These are phyloP conservation scores for Propsilocerus akamusi DNA, from an alignment of 1,140 invertebrate species.

Conservation along the genomic window DNA sequence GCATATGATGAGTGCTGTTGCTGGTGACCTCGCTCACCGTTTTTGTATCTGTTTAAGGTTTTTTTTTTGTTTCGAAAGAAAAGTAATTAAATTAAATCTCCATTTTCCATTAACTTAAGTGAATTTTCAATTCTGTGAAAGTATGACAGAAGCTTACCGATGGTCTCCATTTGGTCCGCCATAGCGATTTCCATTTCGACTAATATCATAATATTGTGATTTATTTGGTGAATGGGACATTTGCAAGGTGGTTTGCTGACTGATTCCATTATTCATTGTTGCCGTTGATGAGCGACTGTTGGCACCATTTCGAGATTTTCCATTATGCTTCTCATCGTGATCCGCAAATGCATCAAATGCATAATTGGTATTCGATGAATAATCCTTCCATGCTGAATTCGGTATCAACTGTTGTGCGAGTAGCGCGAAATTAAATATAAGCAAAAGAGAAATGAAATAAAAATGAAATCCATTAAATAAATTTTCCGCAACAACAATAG, in stretches of 20 bases:
- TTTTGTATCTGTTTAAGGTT: background rate
- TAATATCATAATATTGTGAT: slow-evolving; percentile 20
- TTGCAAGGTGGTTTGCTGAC: slow-evolving; percentile 18
- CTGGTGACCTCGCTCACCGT: slow-evolving; percentile 8
- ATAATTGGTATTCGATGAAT: slow-evolving; percentile 68
- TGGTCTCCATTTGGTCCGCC: background rate
- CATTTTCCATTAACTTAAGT: background rate
- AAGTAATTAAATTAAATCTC: too few relatives aligned
- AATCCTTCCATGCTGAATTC: slow-evolving; percentile 73
- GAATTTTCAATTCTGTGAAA: background rate
- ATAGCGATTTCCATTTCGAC: slow-evolving; percentile 2
- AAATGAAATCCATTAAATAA: too few relatives aligned
- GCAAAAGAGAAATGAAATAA: background rate
- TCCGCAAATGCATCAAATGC: slow-evolving; percentile 68
- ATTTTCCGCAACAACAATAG: background rate
- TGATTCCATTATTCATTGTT: slow-evolving; percentile 8
- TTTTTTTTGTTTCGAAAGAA: too few relatives aligned
- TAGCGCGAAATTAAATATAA: slow-evolving; percentile 28
- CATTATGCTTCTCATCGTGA: slow-evolving; percentile 43
- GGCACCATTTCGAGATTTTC: slow-evolving; percentile 21
- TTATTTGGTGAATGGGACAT: slow-evolving; percentile 26
- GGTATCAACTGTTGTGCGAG: slow-evolving; percentile 53
- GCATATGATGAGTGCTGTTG: slow-evolving; percentile 19
- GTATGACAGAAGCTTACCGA: background rate
- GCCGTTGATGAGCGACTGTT: background rate